Percentiles rank a stretch among this genome's conserved stretches.
These are phyloP conservation scores for Cryptus viduatorius DNA, from an alignment of 2,888 invertebrate genomes.

Conservation along the genomic window DNA sequence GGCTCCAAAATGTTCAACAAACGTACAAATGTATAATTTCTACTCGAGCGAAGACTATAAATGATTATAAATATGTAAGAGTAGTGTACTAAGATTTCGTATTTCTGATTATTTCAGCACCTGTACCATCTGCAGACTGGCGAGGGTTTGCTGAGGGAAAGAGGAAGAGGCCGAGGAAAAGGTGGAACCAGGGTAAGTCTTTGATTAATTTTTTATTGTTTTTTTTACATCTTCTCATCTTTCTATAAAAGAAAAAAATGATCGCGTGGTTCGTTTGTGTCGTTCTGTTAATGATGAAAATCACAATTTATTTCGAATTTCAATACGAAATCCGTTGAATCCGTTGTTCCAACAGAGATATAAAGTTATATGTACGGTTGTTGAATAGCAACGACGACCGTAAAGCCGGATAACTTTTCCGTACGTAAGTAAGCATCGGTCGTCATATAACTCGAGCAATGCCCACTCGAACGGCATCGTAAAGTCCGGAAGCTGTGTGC, in stretches of 20 bases:
- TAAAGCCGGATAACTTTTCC: constrained; percentile 38
- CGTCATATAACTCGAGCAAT: constrained; percentile 45
- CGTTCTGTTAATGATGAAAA: neutral
- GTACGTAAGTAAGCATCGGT: constrained; percentile 29
- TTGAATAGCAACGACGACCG: constrained; percentile 20
- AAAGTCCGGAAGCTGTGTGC: constrained; percentile 60
- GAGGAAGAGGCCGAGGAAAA: constrained; percentile 84
- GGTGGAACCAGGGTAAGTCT: constrained; percentile 83
- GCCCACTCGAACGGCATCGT: constrained; percentile 57
- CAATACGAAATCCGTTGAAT: neutral
- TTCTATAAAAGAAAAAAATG: neutral
- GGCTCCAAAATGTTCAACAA: constrained; percentile 21
- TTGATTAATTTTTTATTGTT: neutral
- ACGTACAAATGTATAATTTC: constrained; percentile 11
- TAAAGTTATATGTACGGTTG: neutral
- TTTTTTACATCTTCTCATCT: neutral
- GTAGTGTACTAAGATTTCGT: constrained; percentile 30
- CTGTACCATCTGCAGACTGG: constrained; percentile 84
- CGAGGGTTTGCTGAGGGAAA: constrained; percentile 83
- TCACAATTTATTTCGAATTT: neutral
- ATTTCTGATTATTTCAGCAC: constrained; percentile 80
- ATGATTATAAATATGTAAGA: constrained; percentile 41
- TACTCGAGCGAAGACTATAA: neutral
- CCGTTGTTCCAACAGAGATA: constrained; percentile 25
- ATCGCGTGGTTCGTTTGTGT: neutral